Base-by-base conservation (phyloP, 1,140 invertebrate species). In the Plutomurus gul region DNA sequence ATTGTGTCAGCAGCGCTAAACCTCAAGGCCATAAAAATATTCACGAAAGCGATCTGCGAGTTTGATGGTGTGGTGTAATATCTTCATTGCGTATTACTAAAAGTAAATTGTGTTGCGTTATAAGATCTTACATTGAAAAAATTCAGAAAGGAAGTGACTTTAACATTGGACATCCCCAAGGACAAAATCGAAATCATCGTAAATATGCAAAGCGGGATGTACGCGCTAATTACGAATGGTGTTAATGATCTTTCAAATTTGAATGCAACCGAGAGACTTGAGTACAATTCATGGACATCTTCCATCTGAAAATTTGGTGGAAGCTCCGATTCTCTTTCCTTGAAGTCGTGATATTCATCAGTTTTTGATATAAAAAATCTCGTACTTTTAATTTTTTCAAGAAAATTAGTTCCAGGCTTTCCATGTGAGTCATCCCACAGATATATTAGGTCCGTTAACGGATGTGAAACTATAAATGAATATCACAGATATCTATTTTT, bases 21-120 rank as follows among this genome's bases (percentile, higher is more conserved):
- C 25, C 56, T 30, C 13, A 77, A 8, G n/a, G 36, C 75, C 75
- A 77, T 77, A 39, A 77, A 77, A 6, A 77, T 77, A 20, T 46
- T 77, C 13, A 77, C n/a, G 13, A 77, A 40, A 11, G 37, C 75
- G 36, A 77, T 70, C 75, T 76, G 18, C n/a, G 20, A 76, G 27
- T n/a, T 46, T 5, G 5, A n/a, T 46, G 6, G 16, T 47, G 20
- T 18, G 43, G 43, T 13, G 10, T 49, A 49, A n/a, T 20, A 2
- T 7, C 18, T n/a, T n/a, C n/a, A n/a, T n/a, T n/a, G n/a, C n/a
- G n/a, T n/a, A 47, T 47, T 7, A 47, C 6, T 8, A 47, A n/a
- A 8, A 47, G 10, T 13, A 4, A 47, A n/a, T 47, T 10, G 10
- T 47, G 4, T 47, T n/a, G 18, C 16, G 7, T 47, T 8, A 47